Conservation (phyloP, 2,888 invertebrate genomes). For the Deilephila elpenor region DNA sequence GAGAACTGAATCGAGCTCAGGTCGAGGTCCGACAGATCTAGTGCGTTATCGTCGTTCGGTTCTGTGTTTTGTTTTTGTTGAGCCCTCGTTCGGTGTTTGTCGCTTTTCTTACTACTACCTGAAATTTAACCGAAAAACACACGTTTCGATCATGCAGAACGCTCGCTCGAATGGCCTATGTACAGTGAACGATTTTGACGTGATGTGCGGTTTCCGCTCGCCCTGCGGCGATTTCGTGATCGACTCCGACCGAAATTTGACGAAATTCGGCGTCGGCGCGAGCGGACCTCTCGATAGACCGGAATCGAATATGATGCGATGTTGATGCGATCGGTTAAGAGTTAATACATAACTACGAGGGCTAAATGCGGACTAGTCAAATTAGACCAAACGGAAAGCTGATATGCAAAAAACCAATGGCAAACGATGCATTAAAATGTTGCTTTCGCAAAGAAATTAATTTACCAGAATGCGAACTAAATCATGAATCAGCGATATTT, state of each 20-base stretch:
- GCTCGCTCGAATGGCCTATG: slow-evolving; percentile 78
- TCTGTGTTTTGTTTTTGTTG: slow-evolving; percentile 49
- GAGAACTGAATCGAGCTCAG: slow-evolving; percentile 88
- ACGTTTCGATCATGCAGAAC: slow-evolving; percentile 83
- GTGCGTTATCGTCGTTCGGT: slow-evolving; percentile 57
- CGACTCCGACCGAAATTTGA: slow-evolving; percentile 34
- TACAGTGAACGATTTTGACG: slow-evolving; percentile 64
- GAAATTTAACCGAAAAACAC: slow-evolving; percentile 82
- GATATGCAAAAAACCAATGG: slow-evolving; percentile 72
- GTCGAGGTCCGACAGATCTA: slow-evolving; percentile 87
- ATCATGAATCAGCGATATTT: slow-evolving; percentile 72
- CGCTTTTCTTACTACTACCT: slow-evolving; percentile 79
- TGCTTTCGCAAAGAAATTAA: slow-evolving; percentile 68
- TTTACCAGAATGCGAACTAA: slow-evolving; percentile 73
- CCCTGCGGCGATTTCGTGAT: slow-evolving; percentile 38
- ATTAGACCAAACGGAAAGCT: slow-evolving; percentile 76
- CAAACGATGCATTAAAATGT: slow-evolving; percentile 83
- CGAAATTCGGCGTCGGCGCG: slow-evolving; percentile 30
- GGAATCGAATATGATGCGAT: slow-evolving; percentile 26
- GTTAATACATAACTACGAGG: slow-evolving; percentile 71
- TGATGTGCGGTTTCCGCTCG: slow-evolving; percentile 35
- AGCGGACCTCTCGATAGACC: slow-evolving; percentile 7
- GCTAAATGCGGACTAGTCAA: slow-evolving; percentile 61
- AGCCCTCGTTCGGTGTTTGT: slow-evolving; percentile 64
- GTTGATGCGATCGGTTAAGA: slow-evolving; percentile 69